Evolutionary conservation across 2,888 invertebrate genomes (phyloP), one percentile per base, ranked within the genome.

Genomic region (Synanthedon tipuliformis): DNA sequence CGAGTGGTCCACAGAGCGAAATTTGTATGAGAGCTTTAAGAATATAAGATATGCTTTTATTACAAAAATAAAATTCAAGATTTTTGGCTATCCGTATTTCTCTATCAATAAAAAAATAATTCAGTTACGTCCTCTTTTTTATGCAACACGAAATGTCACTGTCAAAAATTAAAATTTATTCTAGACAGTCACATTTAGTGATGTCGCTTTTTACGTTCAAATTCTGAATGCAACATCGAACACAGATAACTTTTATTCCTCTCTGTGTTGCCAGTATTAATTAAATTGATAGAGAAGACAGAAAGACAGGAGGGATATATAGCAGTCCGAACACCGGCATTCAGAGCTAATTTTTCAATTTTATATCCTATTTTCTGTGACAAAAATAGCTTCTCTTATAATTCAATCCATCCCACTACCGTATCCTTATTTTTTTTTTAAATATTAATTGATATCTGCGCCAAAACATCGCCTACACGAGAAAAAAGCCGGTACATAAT

Each of bases 331-430:
- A 84, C 85, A 82, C 85, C 86, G 84, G 78, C 68, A 66, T 68
- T 69, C 78, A 74, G 74, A 81, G 80, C 77, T 72, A 72, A 69
- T 70, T 61, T 61, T 60, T 62, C 71, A 71, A 62, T 61, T 63
- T 61, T 63, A 60, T 69, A 71, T 75, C 71, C 70, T 77, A 79
- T 72, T 69, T 69, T 74, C 73, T 70, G 78, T 86, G 84, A 79
- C 80, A 87, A 87, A 87, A 87, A 86, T 87, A 87, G 76, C 81
- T 73, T 81, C 69, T 75, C 78, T 81, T 79, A 78, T 40, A 68
- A 61, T 64, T 66, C 71, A 73, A 76, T 60, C 73, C 69, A 68
- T 70, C 71, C 66, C 63, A 63, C 70, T 73, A 74, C 64, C 73
- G 63, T 73, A 69, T 66, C 72, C 72, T 75, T 75, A 78, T 70